Percentiles rank a stretch among this genome's conserved stretches.
These are phyloP conservation scores for Thalassoma bifasciatum DNA, from an alignment of 2,113 vertebrate species.

Conservation along the genomic window DNA sequence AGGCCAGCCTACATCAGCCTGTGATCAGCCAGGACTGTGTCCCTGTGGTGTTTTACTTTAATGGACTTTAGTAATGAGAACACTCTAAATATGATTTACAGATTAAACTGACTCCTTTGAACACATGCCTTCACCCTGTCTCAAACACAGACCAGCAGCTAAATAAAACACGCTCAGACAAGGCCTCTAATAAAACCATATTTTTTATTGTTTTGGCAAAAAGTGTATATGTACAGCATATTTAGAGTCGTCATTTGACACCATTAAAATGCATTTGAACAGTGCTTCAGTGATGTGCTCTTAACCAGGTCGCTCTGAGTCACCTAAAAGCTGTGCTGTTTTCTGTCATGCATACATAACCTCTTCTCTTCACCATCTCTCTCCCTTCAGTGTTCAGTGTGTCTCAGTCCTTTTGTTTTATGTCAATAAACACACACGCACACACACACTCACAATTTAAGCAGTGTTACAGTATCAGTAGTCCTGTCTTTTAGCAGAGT, in stretches of 20 bases:
- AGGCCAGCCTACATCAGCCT: conserved; percentile 36
- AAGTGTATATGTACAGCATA: conserved; percentile 80
- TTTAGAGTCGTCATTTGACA: conserved; percentile 79
- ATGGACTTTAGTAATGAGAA: conserved; percentile 60
- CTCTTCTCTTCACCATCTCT: conserved; percentile 20
- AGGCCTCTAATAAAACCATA: conserved; percentile 75
- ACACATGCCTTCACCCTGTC: conserved; percentile 35
- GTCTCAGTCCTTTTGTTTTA: conserved; percentile 43
- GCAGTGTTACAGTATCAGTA: conserved; percentile 34
- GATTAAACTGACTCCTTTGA: conserved; percentile 55
- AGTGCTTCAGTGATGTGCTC: conserved; percentile 82
- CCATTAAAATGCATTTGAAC: conserved; percentile 80
- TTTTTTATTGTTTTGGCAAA: conserved; percentile 83
- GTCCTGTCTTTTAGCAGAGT: conserved; percentile 14
- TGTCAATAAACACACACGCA: conserved; percentile 37
- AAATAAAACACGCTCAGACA: conserved; percentile 50
- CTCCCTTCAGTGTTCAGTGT: conserved; percentile 20
- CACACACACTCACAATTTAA: conserved; percentile 29
- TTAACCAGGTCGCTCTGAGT: conserved; percentile 73
- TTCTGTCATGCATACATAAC: conserved; percentile 76
- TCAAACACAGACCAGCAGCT: conserved; percentile 15
- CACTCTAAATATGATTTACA: conserved; percentile 59
- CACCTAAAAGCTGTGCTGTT: conserved; percentile 76
- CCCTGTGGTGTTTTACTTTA: conserved; percentile 59
- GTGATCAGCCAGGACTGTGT: conserved; percentile 35